phyloP scores from a whole-genome alignment of 2,113 vertebrate species.

The Sapayoa aenigma region DNA sequence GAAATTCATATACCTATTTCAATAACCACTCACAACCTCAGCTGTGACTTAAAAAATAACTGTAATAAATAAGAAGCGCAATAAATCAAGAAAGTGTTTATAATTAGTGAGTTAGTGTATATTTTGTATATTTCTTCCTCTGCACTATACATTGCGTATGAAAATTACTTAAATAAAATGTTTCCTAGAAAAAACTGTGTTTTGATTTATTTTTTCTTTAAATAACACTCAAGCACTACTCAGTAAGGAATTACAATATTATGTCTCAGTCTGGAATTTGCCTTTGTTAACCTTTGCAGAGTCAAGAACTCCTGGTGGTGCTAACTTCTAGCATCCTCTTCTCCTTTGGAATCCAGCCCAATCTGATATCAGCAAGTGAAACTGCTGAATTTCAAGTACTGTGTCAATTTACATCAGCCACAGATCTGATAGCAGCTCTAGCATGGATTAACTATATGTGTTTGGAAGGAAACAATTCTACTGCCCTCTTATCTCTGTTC shows the following conservation, averaged over 20 bases:
- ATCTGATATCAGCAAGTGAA: not conserved
- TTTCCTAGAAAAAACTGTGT: fast-evolving
- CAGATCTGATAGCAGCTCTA: not conserved
- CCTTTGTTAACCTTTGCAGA: not conserved
- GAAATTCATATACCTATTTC: not conserved
- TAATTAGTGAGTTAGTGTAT: not conserved
- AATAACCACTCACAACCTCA: not conserved
- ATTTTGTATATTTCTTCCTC: not conserved
- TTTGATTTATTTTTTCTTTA: not conserved
- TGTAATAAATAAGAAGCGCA: not conserved
- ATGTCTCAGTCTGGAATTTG: not conserved
- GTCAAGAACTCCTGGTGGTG: not conserved
- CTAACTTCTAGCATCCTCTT: not conserved
- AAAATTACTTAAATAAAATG: not conserved
- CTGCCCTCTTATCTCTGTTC: not conserved
- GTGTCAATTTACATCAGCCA: not conserved
- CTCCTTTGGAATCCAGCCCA: not conserved
- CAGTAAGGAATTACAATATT: not conserved
- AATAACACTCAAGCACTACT: not conserved
- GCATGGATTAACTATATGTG: not conserved
- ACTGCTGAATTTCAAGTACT: not conserved
- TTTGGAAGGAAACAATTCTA: not conserved
- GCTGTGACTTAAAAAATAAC: not conserved
- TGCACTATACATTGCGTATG: not conserved
- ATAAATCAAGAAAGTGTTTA: not conserved